A percentile compares a stretch with the other conserved stretches of the same genome.
These are phyloP conservation scores for Cyclopterus lumpus DNA, from an alignment of 2,797 vertebrate genomes.

Conservation along the genomic window DNA sequence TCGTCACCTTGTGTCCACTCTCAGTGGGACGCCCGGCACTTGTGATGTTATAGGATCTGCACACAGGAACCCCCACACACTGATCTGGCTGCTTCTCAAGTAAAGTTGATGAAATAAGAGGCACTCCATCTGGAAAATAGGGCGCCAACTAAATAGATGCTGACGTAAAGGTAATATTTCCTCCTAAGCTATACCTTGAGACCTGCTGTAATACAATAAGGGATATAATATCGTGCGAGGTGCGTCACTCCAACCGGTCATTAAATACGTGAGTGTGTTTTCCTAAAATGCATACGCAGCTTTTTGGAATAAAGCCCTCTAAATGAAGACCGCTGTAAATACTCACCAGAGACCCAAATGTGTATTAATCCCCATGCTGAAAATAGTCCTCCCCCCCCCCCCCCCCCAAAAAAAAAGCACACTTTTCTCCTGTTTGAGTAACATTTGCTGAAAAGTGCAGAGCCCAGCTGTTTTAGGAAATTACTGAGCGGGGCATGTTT, in stretches of 20 bases:
- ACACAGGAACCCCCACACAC: not conserved
- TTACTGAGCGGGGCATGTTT: not conserved
- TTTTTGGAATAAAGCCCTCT: not conserved
- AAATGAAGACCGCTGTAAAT: not conserved
- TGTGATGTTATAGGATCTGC: conserved; percentile 51
- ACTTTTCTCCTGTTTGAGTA: not conserved
- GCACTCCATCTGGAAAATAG: conserved; percentile 33
- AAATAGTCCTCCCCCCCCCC: not conserved
- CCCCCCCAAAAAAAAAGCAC: not conserved
- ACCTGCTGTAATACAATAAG: conserved; percentile 1
- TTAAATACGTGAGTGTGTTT: conserved; percentile 1
- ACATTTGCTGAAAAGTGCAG: not conserved
- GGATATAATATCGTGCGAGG: not conserved
- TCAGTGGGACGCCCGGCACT: conserved; percentile 55
- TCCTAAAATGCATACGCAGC: conserved; percentile 3
- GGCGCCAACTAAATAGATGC: conserved; percentile 22
- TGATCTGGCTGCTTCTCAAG: conserved; percentile 29
- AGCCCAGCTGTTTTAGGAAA: not conserved
- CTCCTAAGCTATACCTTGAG: conserved; percentile 6
- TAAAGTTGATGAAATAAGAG: conserved; percentile 43
- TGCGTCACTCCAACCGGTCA: not conserved
- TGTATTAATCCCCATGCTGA: conserved; percentile 1
- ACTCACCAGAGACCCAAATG: not conserved
- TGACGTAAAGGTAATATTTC: conserved; percentile 3
- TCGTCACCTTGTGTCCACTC: conserved; percentile 60